Evolutionary conservation across 2,113 vertebrate species (phyloP).

Genomic region (Cromileptes altivelis): DNA sequence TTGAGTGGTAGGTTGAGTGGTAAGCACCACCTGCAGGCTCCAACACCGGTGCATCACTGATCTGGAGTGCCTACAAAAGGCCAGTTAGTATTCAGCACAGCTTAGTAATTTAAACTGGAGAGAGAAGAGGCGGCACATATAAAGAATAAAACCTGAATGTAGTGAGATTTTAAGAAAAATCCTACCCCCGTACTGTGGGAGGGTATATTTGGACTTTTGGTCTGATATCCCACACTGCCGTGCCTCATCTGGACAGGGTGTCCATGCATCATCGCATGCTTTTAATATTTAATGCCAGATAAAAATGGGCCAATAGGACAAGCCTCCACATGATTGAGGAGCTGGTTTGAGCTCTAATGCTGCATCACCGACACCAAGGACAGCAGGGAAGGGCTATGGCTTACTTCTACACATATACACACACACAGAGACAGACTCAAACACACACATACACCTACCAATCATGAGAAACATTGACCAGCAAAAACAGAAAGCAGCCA

Average conservation of each 20-base stretch:
- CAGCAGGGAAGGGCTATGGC: background rate
- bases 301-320: slow-evolving; percentile 63
- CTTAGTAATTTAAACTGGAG: slow-evolving; percentile 38
- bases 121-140: slow-evolving; percentile 18
- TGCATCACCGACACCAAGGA: slow-evolving; percentile 47
- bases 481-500: slow-evolving; percentile 11
- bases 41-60: slow-evolving; percentile 35
- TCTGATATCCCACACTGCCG: slow-evolving; percentile 24
- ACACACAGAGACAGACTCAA: background rate
- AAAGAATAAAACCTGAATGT: slow-evolving; percentile 18
- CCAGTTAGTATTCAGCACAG: slow-evolving; percentile 54
- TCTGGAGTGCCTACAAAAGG: slow-evolving; percentile 45
- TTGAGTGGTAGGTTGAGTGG: slow-evolving; percentile 36
- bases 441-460: background rate
- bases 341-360: slow-evolving; percentile 49
- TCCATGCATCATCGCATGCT: slow-evolving; percentile 54
- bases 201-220: slow-evolving; percentile 59
- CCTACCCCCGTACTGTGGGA: slow-evolving; percentile 22
- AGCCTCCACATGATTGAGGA: slow-evolving; percentile 45
- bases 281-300: slow-evolving; percentile 68
- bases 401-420: background rate
- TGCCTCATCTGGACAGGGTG: slow-evolving; percentile 48
- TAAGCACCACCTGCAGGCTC: slow-evolving; percentile 61
- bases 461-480: slow-evolving; percentile 5
- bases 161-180: slow-evolving; percentile 25